Conservation (phyloP, 2,113 vertebrate species). For the Takifugu bimaculatus region DNA sequence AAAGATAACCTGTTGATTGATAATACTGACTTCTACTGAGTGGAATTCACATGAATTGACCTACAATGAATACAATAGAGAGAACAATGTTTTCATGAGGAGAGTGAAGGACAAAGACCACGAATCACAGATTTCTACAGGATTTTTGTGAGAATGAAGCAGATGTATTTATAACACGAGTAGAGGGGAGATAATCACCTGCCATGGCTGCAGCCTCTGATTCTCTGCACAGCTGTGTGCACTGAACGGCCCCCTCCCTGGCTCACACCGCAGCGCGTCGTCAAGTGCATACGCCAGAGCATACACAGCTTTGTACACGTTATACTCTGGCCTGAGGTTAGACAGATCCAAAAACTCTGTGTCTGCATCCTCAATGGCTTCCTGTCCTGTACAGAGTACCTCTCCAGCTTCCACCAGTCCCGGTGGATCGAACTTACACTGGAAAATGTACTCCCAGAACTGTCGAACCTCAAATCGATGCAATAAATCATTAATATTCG, state of each 20-base stretch:
- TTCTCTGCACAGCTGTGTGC: conserved; percentile 55
- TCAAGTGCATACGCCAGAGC: conserved; percentile 65
- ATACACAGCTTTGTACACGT: conserved; percentile 73
- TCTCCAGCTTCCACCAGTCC: conserved; percentile 10
- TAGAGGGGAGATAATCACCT: conserved; percentile 43
- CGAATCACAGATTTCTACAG: no score
- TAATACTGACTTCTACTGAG: no score
- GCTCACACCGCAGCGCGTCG: conserved; percentile 56
- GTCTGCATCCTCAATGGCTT: conserved; percentile 35
- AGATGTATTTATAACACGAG: no score
- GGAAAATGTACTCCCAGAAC: conserved; percentile 60
- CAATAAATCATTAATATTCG: neutral
- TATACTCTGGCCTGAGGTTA: conserved; percentile 58
- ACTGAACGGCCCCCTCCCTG: conserved; percentile 63
- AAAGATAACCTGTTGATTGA: conserved; percentile 40
- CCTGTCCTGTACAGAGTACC: conserved; percentile 50
- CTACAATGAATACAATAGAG: no score
- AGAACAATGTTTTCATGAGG: no score
- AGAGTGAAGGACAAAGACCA: no score
- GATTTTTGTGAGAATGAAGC: no score
- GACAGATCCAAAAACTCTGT: conserved; percentile 46
- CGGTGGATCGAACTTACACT: conserved; percentile 49
- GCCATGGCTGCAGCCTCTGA: conserved; percentile 60
- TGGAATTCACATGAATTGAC: no score
- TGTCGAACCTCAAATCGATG: neutral